Percentiles rank a stretch among this genome's conserved stretches.
Evolutionary conservation across 2,797 vertebrate genomes (phyloP).

Genomic region (Coilia nasus): DNA sequence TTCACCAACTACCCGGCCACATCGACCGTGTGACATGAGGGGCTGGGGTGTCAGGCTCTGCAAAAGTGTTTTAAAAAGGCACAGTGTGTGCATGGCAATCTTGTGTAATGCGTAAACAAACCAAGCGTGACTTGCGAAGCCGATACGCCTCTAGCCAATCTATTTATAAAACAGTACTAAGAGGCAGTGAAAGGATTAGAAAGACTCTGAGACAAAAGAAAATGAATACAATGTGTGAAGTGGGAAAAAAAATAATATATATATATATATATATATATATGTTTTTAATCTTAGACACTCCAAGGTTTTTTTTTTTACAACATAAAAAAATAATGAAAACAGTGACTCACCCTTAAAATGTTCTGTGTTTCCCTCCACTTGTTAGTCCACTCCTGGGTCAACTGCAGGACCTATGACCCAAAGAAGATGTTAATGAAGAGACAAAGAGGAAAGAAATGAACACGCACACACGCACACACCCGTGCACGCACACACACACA

Average conservation of each 20-base stretch:
- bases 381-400: slow-evolving; percentile 98
- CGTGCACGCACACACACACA: too few species aligned
- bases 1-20: background rate
- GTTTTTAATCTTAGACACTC: background rate
- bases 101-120: background rate
- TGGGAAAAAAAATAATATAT: too few species aligned
- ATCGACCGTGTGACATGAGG: background rate
- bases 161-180: background rate
- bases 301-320: background rate
- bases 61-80: background rate
- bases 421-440: slow-evolving; percentile 10
- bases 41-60: background rate
- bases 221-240: background rate
- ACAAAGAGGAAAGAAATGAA: background rate
- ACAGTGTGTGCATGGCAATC: background rate
- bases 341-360: slow-evolving; percentile 87
- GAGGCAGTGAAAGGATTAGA: slow-evolving; percentile 29
- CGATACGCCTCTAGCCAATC: background rate
- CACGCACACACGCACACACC: too few species aligned
- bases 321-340: background rate
- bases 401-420: slow-evolving; percentile 84
- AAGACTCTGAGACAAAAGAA: slow-evolving; percentile 34
- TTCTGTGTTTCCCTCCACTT: slow-evolving; percentile 99
- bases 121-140: background rate
- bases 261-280: too few species aligned